Percentiles rank a stretch among this genome's conserved stretches.
Conservation (phyloP, 2,113 vertebrate genomes). For the Mionectes macconnelli region DNA sequence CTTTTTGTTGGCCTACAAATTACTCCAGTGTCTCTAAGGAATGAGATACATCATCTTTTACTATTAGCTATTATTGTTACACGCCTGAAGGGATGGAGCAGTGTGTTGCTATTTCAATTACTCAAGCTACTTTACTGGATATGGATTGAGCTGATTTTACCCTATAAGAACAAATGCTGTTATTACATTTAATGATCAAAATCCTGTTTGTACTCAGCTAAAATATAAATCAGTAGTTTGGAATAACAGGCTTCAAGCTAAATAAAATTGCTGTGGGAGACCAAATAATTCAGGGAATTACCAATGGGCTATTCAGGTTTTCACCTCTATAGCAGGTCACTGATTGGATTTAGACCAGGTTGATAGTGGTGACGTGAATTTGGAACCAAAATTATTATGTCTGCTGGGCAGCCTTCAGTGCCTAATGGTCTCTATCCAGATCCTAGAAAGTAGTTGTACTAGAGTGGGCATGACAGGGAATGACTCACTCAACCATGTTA, state of each 20-base stretch:
- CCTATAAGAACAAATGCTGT: constrained; percentile 51
- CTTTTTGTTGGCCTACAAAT: background rate
- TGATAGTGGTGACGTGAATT: constrained; percentile 23
- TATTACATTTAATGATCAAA: constrained; percentile 67
- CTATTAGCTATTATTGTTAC: constrained; percentile 42
- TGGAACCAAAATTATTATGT: constrained; percentile 12
- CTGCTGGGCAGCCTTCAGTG: background rate
- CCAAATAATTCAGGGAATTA: constrained; percentile 53
- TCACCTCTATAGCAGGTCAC: constrained; percentile 51
- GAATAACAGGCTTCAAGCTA: constrained; percentile 60
- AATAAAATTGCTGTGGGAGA: constrained; percentile 69
- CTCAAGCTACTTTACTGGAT: constrained; percentile 27
- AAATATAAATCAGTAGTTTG: constrained; percentile 64
- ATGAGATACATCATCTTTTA: constrained; percentile 39
- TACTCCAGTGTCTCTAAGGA: background rate
- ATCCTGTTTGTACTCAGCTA: constrained; percentile 40
- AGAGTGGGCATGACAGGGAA: background rate
- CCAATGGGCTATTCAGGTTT: constrained; percentile 24
- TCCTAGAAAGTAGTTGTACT: background rate
- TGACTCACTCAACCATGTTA: background rate
- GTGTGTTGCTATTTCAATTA: constrained; percentile 54
- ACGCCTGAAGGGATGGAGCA: constrained; percentile 9
- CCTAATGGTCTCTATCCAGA: background rate
- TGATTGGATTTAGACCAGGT: constrained; percentile 59
- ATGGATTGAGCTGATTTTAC: constrained; percentile 51